Evolutionary conservation across 2,113 vertebrate genomes (phyloP).

Genomic region (Sciurus niger): DNA sequence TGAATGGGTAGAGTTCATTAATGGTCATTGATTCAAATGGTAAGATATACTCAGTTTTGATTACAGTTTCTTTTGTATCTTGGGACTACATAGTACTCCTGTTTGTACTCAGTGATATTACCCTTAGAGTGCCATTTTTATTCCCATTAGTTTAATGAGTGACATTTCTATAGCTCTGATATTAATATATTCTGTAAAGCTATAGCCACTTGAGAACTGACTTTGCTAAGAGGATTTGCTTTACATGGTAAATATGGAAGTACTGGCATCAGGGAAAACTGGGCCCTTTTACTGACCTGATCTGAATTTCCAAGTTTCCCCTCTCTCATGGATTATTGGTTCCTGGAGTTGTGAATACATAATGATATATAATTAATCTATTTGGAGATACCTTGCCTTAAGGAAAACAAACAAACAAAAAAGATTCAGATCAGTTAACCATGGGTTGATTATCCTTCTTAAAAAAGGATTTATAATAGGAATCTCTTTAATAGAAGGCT

Average conservation of each 20-base stretch:
- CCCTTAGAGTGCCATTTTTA: constrained; percentile 68
- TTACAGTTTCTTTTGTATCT: constrained; percentile 66
- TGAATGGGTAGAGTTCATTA: constrained; percentile 25
- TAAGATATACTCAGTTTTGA: constrained; percentile 63
- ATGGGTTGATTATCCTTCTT: constrained; percentile 54
- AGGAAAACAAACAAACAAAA: neutral
- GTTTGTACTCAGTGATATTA: constrained; percentile 53
- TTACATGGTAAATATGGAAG: constrained; percentile 38
- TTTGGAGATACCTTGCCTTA: constrained; percentile 52
- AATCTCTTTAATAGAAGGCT: constrained; percentile 15
- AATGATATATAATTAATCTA: constrained; percentile 68
- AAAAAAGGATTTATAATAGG: constrained; percentile 12
- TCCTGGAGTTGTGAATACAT: constrained; percentile 52
- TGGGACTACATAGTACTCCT: constrained; percentile 60
- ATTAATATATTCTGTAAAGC: constrained; percentile 69
- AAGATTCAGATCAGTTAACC: constrained; percentile 51
- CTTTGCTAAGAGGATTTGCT: constrained; percentile 62
- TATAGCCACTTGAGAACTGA: constrained; percentile 50
- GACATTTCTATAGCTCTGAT: constrained; percentile 62
- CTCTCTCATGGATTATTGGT: constrained; percentile 33
- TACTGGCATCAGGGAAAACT: constrained; percentile 26
- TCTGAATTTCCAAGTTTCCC: constrained; percentile 35
- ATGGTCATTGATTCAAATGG: constrained; percentile 42
- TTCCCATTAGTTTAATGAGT: constrained; percentile 68
- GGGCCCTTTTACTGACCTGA: neutral